phyloP scores from a whole-genome alignment of 1,140 invertebrate genomes.

The Bombus sylvicola region DNA sequence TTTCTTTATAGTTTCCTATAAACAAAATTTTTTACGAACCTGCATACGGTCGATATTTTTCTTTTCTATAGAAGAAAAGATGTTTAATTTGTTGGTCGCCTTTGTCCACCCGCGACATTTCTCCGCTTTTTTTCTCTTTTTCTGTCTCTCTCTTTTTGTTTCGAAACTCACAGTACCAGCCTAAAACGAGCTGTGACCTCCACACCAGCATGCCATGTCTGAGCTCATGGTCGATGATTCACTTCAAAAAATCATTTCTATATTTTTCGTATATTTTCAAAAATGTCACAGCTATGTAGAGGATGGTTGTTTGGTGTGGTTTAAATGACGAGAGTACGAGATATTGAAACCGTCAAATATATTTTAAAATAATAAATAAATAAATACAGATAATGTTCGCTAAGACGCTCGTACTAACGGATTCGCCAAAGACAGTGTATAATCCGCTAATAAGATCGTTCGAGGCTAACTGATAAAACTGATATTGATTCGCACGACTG shows the following conservation, averaged over 20 bases:
- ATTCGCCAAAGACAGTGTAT: no score
- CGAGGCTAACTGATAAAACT: no score
- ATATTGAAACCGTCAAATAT: no score
- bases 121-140: neutral
- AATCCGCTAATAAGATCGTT: no score
- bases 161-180: conserved; percentile 4
- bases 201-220: conserved; percentile 15
- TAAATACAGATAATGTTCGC: no score
- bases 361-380: no score
- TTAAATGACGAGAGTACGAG: no score
- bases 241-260: neutral
- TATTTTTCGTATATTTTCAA: neutral
- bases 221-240: neutral
- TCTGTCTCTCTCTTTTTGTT: neutral
- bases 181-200: conserved; percentile 1
- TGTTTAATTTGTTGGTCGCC: neutral
- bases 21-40: conserved; percentile 20
- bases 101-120: neutral
- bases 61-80: neutral
- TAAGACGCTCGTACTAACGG: no score
- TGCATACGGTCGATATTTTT: neutral
- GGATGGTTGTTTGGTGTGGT: no score
- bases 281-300: no score
- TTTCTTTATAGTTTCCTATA: conserved; percentile 11
- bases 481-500: no score